Evolutionary conservation across 2,113 vertebrate genomes (phyloP), one percentile per base, ranked within the genome.

Genomic region (Pionites leucogaster): DNA sequence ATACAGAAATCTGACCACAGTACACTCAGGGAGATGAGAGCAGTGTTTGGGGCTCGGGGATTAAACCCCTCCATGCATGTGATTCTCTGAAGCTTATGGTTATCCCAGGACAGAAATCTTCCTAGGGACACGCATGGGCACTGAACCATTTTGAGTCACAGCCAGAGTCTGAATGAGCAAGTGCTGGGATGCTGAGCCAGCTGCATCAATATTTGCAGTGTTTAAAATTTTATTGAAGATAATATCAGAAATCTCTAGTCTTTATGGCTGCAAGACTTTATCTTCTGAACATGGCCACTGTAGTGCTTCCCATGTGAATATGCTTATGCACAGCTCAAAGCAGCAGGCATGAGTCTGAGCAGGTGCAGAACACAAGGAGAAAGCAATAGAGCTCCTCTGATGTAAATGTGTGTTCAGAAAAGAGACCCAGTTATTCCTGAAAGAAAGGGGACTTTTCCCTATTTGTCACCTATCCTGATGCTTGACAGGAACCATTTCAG

Each of bases 151-250:
- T 67, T 71, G 35, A 82, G 39, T 57, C 31, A n/a, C 2, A 39
- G 39, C 39, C 76, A 86, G 50, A 67, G 35, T 35, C 31, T 71
- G 72, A 68, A 65, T 2, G 9, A 93, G 33, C 64, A 68, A 83
- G 82, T 2, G 3, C 14, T 75, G 72, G n/a, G 49, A 37, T 82
- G 68, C 60, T 88, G 65, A 90, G 31, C 47, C 86, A 92, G 47
- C 57, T 31, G 12, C 55, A 82, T 72, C 65, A 88, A 22, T n/a
- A 33, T 68, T 81, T 82, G 24, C 39, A 79, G 33, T 52, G 41
- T 86, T 94, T 93, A 90, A 92, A 52, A 71, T 64, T 75, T 75
- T 19, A 71, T 67, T 81, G 76, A 70, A 83, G 90, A 81, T 83
- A 86, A 64, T 44, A 90, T 75, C 88, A 92, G 68, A 90, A 92